Evolutionary conservation across 2,113 vertebrate species (phyloP), one percentile per base, ranked within the genome.

Genomic region (Myotis yumanensis): DNA sequence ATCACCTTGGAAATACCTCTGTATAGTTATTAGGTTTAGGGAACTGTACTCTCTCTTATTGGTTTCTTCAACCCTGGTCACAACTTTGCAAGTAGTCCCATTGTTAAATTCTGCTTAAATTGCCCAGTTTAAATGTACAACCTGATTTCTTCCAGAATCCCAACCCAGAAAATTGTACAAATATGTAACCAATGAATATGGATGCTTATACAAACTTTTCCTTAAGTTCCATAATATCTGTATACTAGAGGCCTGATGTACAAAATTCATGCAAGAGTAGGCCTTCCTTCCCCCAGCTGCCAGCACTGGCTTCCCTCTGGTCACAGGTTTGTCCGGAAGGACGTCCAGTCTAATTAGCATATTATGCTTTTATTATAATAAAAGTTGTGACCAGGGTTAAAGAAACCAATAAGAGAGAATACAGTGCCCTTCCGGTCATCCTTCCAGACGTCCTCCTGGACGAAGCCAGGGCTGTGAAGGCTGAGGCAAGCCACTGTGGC

Each of bases 81-180:
- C 37, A 79, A 48, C 8, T 82, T 88, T 77, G 5, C n/a, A 86
- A 94, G 59, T n/a, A 77, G 7, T 46, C n/a, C 4, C 25, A 17
- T 76, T 85, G 59, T 71, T 88, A 81, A 92, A 71, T 23, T 80
- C 81, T 85, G 25, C 20, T 94, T 71, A 81, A 35, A 80, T 57
- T 84, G 51, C 18, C 30, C 57, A 72, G 14, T 81, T 80, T 64
- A 84, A 69, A 94, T 64, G 5, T 54, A 12, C 11, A 88, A 77
- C 3, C 1, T 84, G 7, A 71, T 84, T 89, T 77, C 14, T 72
- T 83, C 54, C 59, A 93, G n/a, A 52, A 66, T 75, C 14, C 11
- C 40, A 20, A 64, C 7, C 40, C 7, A 22, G 71, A 94, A 83
- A 94, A n/a, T 25, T 69, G 3, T 59, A 66, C 2, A 54, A 1